A percentile compares a stretch with the other conserved stretches of the same genome.
Evolutionary conservation across 1,140 invertebrate genomes (phyloP).

Genomic region (Metaphire vulgaris): DNA sequence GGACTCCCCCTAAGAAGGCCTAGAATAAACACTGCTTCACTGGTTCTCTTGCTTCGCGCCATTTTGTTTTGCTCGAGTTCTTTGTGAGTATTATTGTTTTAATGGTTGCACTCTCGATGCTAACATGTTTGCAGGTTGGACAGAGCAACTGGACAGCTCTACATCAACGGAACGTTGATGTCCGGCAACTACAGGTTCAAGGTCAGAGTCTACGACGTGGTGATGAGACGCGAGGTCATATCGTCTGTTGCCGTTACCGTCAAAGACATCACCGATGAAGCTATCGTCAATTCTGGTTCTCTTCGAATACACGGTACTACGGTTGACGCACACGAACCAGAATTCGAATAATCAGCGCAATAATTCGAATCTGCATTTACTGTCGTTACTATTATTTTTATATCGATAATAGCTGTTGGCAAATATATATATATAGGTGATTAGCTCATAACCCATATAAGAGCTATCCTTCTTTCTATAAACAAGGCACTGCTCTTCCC

Average conservation of each 20-base stretch:
- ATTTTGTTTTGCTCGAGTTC: slow-evolving; percentile 40
- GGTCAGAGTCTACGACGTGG: slow-evolving; percentile 92
- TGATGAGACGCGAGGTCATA: slow-evolving; percentile 66
- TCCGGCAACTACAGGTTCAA: slow-evolving; percentile 76
- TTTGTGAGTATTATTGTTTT: not conserved
- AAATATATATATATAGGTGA: too few species aligned
- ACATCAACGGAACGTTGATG: slow-evolving; percentile 80
- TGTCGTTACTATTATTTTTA: too few species aligned
- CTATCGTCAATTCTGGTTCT: slow-evolving; percentile 89
- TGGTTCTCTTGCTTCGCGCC: slow-evolving; percentile 81
- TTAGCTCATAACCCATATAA: too few species aligned
- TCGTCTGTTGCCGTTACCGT: slow-evolving; percentile 89
- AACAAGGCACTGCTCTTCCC: too few species aligned
- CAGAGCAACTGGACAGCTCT: slow-evolving; percentile 87
- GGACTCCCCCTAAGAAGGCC: too few species aligned
- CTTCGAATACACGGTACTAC: slow-evolving; percentile 74
- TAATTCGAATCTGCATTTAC: too few species aligned
- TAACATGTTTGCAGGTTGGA: slow-evolving; percentile 69
- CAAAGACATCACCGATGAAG: slow-evolving; percentile 86
- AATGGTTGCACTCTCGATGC: not conserved
- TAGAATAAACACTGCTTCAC: too few species aligned
- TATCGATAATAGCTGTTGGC: too few species aligned
- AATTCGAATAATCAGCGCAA: too few species aligned
- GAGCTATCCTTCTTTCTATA: too few species aligned
- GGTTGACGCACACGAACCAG: too few species aligned